These are phyloP conservation scores for Thymelicus lineola DNA, from an alignment of 2,888 invertebrate species.

Conservation along the genomic window DNA sequence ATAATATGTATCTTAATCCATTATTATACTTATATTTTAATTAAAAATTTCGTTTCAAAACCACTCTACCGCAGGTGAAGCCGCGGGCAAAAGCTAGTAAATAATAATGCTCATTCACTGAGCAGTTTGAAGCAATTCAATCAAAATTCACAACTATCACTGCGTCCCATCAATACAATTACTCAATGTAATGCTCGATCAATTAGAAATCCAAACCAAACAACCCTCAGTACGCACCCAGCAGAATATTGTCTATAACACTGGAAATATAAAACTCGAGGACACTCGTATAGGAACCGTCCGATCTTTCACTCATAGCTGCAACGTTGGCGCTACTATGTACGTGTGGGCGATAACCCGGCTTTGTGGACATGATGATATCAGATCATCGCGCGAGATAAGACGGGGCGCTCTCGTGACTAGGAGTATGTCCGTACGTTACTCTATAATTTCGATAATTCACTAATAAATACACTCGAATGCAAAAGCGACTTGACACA, in stretches of 20 bases:
- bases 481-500: background rate
- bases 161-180: background rate
- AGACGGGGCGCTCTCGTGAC: conserved; percentile 32
- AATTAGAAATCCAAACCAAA: background rate
- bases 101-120: background rate
- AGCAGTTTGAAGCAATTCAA: background rate
- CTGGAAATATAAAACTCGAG: conserved; percentile 65
- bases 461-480: background rate
- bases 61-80: no score
- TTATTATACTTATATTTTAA: no score
- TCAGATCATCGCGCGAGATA: conserved; percentile 28
- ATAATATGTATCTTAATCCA: no score
- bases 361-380: conserved; percentile 28
- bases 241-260: conserved; percentile 58
- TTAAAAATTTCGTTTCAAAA: no score
- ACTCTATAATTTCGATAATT: background rate
- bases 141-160: background rate
- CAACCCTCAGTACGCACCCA: conserved; percentile 52
- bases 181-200: background rate
- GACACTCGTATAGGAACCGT: conserved; percentile 57
- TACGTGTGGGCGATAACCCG: conserved; percentile 6
- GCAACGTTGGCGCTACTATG: conserved; percentile 17
- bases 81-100: no score
- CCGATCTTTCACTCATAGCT: conserved; percentile 58
- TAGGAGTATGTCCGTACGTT: background rate